These are phyloP conservation scores for Phasianus colchicus DNA, from an alignment of 2,113 vertebrate species.

Conservation along the genomic window DNA sequence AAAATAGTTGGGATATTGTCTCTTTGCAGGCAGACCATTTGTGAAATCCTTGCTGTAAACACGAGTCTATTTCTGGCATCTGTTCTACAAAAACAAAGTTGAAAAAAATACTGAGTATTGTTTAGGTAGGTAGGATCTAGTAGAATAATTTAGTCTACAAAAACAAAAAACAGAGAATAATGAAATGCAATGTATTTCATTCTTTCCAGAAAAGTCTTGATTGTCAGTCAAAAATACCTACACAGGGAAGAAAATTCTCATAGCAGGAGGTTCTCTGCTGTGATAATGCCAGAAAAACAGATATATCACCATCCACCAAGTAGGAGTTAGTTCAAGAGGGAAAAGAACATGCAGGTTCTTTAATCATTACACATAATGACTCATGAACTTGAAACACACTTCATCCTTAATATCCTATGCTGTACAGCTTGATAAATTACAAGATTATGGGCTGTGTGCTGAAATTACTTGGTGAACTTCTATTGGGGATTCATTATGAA, in stretches of 20 bases:
- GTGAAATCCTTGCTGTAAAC: neutral
- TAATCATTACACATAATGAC: neutral
- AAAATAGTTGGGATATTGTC: neutral
- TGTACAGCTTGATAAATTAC: neutral
- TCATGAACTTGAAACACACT: neutral
- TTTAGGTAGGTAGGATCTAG: neutral
- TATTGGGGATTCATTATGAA: neutral
- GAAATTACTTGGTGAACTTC: neutral
- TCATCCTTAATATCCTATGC: neutral
- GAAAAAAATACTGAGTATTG: constrained; percentile 15
- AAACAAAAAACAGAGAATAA: neutral
- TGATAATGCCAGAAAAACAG: neutral
- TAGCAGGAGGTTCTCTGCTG: neutral
- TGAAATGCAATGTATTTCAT: neutral
- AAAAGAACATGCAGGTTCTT: neutral
- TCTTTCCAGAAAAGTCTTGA: neutral
- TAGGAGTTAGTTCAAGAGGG: neutral
- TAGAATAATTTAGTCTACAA: neutral
- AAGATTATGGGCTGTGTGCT: neutral
- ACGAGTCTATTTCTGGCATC: neutral
- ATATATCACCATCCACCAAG: neutral
- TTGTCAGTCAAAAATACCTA: neutral
- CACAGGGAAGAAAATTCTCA: neutral
- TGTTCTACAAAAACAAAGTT: neutral
- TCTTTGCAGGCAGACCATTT: neutral